phyloP scores from a whole-genome alignment of 2,113 vertebrate species.

The Xiphophorus maculatus region DNA sequence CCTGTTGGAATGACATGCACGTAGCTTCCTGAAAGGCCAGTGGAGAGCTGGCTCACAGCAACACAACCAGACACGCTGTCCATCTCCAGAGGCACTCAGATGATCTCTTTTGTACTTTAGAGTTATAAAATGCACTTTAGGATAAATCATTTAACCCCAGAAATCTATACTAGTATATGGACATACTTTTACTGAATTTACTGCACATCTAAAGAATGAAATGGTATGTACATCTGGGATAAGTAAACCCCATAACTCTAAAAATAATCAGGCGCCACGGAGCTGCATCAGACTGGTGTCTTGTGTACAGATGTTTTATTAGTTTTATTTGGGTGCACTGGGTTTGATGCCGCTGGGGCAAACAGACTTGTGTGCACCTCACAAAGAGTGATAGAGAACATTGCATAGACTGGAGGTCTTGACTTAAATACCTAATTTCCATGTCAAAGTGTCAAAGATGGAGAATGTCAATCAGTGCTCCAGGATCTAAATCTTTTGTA shows the following conservation, averaged over 20 bases:
- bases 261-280: conserved; percentile 16
- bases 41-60: conserved; percentile 50
- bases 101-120: conserved; percentile 28
- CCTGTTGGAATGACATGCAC: conserved; percentile 76
- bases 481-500: conserved; percentile 53
- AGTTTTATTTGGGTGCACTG: conserved; percentile 30
- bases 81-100: conserved; percentile 61
- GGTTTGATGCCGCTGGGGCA: conserved; percentile 56
- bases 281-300: conserved; percentile 23
- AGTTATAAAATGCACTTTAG: conserved; percentile 21
- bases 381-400: conserved; percentile 61
- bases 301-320: conserved; percentile 50
- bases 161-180: conserved; percentile 13
- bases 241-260: conserved; percentile 9
- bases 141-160: conserved; percentile 12
- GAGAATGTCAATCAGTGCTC: conserved; percentile 68
- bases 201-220: conserved; percentile 17
- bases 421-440: conserved; percentile 66
- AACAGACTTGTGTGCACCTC: conserved; percentile 53
- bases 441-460: conserved; percentile 71
- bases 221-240: conserved; percentile 7
- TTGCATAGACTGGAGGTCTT: conserved; percentile 58
- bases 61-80: conserved; percentile 65
- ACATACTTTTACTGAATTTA: conserved; percentile 1
- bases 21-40: conserved; percentile 75